Percentiles rank a stretch among this genome's conserved stretches.
These are phyloP conservation scores for Epirrhoe tristata DNA, from an alignment of 2,888 invertebrate genomes.

Conservation along the genomic window DNA sequence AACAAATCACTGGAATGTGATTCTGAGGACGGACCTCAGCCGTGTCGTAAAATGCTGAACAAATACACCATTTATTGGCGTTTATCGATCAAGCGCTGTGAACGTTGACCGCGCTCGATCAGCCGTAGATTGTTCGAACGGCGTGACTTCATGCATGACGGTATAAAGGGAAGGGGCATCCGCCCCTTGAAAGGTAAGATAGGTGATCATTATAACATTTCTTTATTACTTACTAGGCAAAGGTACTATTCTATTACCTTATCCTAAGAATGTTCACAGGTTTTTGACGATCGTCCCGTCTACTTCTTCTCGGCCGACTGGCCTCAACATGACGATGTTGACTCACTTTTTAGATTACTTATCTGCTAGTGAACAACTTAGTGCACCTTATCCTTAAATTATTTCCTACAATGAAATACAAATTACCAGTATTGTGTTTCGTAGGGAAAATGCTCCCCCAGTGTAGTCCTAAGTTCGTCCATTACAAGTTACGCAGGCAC, in stretches of 20 bases:
- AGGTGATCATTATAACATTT: not conserved
- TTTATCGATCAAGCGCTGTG: conserved; percentile 52
- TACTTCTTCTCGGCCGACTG: too few relatives aligned
- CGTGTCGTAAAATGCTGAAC: conserved; percentile 40
- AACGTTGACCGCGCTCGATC: conserved; percentile 55
- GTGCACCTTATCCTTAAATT: not conserved
- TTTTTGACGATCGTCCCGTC: too few relatives aligned
- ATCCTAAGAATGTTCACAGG: too few relatives aligned
- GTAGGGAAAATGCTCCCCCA: conserved; percentile 9
- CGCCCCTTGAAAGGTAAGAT: conserved; percentile 1
- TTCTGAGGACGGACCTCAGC: conserved; percentile 14
- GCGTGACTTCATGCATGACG: conserved; percentile 49
- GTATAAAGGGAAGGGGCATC: conserved; percentile 27
- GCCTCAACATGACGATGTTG: too few relatives aligned
- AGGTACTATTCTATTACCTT: too few relatives aligned
- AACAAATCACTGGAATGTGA: conserved; percentile 29
- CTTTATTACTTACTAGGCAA: too few relatives aligned
- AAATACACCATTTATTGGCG: conserved; percentile 44
- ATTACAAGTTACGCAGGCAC: conserved; percentile 31
- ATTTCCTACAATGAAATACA: not conserved
- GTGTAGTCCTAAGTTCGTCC: conserved; percentile 36
- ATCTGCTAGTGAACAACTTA: too few relatives aligned
- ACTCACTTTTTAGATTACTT: too few relatives aligned
- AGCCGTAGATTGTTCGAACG: conserved; percentile 51
- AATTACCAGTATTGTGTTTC: not conserved